Base-by-base conservation (phyloP, 2,888 invertebrate species). In the Apotomis capreana region DNA sequence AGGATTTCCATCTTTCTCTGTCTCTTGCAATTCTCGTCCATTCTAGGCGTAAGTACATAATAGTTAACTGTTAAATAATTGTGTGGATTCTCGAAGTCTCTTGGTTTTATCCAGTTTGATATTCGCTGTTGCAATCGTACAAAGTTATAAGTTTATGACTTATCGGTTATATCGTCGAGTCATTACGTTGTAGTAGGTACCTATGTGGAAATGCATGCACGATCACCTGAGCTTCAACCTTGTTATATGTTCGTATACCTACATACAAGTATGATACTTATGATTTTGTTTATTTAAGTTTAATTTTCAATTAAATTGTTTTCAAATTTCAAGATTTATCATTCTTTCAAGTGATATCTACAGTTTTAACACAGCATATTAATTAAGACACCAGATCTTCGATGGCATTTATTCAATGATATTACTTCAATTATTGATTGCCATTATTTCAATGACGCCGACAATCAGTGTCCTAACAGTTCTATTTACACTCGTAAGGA, bases 151-250 rank as follows among this genome's bases (percentile, higher is more conserved):
- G 12, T 58, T 63, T 69, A 69, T 44, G 54, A 69, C 13, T 13
- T 68, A 68, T 68, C 63, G 58, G 52, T 51, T 68, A 54, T 46
- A 68, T 68, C 59, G 67, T 62, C 55, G 13, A 51, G 65, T 59
- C 44, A 71, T 72, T 72, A 71, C 61, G 60, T 52, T 36, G 64
- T 55, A 51, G 67, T 60, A 26, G 2, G 0, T 15, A 15, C 15
- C 26, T 26, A 54, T 57, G 67, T 67, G 71, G 67, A 40, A 68
- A 68, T 64, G 51, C 67, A 49, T 37, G 61, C 65, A 65, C 57
- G 57, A 62, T 68, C 62, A 68, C 62, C 57, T 57, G 15, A 26
- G 8, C 37, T 26, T 26, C 26, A 26, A 26, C 26, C 13, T 62
- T 26, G 49, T 62, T 15, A 36, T 5, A 26, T 61, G 10, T 46